Evolutionary conservation across 2,888 invertebrate genomes (phyloP).

Genomic region (Eurytoma californica): DNA sequence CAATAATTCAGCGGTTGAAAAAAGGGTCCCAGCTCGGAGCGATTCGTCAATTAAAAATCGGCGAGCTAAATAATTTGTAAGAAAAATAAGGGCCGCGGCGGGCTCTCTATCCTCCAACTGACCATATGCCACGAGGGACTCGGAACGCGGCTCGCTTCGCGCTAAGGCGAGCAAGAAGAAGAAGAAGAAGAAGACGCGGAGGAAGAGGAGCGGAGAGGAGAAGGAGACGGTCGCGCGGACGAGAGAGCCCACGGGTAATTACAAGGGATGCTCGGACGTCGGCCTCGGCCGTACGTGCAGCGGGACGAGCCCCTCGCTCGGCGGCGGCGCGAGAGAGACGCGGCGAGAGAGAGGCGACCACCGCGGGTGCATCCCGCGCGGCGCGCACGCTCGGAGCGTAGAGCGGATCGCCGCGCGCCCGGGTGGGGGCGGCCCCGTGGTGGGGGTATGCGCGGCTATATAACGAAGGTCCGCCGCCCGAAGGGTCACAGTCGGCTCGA

Average conservation of each 20-base stretch:
- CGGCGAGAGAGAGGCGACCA: conserved; percentile 31
- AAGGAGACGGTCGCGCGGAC: conserved; percentile 3
- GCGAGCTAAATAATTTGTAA: conserved; percentile 67
- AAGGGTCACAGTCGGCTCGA: conserved; percentile 72
- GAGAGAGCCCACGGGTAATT: conserved; percentile 68
- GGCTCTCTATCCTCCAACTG: conserved; percentile 54
- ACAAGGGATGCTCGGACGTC: conserved; percentile 70
- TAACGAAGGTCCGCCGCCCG: conserved; percentile 67
- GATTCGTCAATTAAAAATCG: conserved; percentile 47
- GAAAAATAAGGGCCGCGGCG: conserved; percentile 60
- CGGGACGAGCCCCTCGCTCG: not conserved
- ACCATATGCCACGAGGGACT: conserved; percentile 69
- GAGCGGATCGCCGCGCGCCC: not conserved
- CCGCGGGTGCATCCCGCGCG: conserved; percentile 53
- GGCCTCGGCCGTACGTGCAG: not conserved
- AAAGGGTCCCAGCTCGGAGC: conserved; percentile 4
- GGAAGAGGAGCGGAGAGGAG: not conserved
- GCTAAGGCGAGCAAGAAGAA: conserved; percentile 38
- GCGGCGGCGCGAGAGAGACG: conserved; percentile 6
- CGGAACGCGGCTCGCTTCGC: conserved; percentile 35
- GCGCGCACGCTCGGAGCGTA: not conserved
- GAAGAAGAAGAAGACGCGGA: conserved; percentile 45
- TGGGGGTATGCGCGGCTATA: conserved; percentile 69
- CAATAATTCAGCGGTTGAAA: not conserved
- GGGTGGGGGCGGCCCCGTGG: conserved; percentile 18